Conservation (phyloP, 2,888 invertebrate genomes). For the Drosophila yooni region DNA sequence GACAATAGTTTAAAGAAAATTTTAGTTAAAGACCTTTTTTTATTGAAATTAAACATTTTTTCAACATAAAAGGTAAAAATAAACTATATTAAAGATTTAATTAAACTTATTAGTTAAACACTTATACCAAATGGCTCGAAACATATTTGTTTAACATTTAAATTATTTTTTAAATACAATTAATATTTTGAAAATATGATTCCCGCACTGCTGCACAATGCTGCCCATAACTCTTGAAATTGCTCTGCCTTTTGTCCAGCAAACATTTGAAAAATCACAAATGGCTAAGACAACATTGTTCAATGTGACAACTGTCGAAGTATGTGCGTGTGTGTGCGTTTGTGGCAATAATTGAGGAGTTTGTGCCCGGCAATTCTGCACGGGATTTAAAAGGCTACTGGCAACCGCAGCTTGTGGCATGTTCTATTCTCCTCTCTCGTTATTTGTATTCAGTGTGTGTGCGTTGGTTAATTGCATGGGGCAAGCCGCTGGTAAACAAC, state of each 20-base stretch:
- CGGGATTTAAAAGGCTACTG: conserved; percentile 1
- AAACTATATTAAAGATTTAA: neutral
- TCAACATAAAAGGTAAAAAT: neutral
- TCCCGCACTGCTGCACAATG: neutral
- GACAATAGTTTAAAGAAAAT: neutral
- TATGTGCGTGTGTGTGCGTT: neutral
- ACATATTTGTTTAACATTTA: neutral
- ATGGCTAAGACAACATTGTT: conserved; percentile 20
- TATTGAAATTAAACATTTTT: neutral
- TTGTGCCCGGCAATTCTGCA: neutral
- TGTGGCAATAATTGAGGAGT: conserved; percentile 1
- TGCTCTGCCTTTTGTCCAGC: neutral
- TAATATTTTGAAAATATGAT: neutral
- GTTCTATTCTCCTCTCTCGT: neutral
- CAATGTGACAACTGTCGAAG: neutral
- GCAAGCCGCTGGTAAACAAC: conserved; percentile 12
- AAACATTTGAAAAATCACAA: conserved; percentile 9
- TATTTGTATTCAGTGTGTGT: conserved; percentile 1
- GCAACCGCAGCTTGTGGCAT: conserved; percentile 46
- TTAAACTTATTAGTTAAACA: neutral
- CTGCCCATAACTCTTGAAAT: conserved; percentile 2
- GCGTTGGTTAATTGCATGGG: conserved; percentile 65
- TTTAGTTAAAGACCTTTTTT: neutral
- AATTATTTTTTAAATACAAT: too few species aligned
- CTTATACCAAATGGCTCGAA: too few species aligned